A percentile compares a stretch with the other conserved stretches of the same genome.
phyloP scores from a whole-genome alignment of 1,140 invertebrate genomes.

The Lepidurus packardi region DNA sequence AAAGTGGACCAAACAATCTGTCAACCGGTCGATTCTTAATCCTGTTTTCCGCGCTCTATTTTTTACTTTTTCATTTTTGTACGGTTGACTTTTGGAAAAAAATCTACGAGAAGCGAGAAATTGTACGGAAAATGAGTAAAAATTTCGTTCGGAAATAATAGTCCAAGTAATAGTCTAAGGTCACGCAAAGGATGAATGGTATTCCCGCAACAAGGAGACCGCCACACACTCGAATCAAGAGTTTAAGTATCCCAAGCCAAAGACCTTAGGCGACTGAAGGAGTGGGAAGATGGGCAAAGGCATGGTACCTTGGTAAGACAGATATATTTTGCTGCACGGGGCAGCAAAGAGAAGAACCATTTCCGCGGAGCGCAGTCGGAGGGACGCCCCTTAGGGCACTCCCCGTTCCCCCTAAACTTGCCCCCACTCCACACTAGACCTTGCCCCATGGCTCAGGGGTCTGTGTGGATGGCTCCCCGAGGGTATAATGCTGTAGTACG shows the following conservation, averaged over 20 bases:
- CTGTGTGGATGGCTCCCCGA: background rate
- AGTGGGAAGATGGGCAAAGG: background rate
- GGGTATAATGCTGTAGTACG: background rate
- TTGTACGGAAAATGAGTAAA: background rate
- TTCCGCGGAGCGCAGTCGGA: conserved; percentile 6
- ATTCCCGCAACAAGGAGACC: background rate
- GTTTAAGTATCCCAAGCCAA: conserved; percentile 6
- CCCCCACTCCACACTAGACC: background rate
- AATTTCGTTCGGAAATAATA: background rate
- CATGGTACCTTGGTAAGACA: background rate
- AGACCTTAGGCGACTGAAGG: background rate
- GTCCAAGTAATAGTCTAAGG: background rate
- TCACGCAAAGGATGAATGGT: conserved; percentile 21
- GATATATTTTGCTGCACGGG: background rate
- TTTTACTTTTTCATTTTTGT: background rate
- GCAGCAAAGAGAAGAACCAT: background rate
- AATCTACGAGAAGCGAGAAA: background rate
- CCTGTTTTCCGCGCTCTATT: background rate
- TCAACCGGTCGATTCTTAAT: background rate
- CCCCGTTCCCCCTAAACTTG: background rate
- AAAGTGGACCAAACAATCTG: background rate
- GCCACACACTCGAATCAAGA: background rate
- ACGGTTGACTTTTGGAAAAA: background rate
- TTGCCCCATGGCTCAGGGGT: background rate
- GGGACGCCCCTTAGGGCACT: background rate